These are phyloP conservation scores for Tethea ocularis DNA, from an alignment of 2,888 invertebrate genomes.

Conservation along the genomic window DNA sequence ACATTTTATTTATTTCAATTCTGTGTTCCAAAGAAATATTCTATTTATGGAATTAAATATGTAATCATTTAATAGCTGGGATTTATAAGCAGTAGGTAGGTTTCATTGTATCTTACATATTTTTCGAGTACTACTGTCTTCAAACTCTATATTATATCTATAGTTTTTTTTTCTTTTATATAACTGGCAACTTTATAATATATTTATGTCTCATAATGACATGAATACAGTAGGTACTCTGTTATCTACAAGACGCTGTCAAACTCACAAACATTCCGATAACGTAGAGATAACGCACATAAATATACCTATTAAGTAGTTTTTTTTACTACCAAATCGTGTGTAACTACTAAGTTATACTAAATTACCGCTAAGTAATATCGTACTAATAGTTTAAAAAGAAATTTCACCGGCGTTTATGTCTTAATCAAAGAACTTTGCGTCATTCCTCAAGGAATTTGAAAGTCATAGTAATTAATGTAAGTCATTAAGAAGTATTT, in stretches of 20 bases:
- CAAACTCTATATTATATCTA: no score
- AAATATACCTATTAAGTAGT: conserved; percentile 8
- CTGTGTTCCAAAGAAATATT: no score
- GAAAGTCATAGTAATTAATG: conserved; percentile 11
- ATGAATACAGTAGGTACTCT: conserved; percentile 31
- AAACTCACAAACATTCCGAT: conserved; percentile 58
- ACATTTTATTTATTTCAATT: no score
- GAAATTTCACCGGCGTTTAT: neutral
- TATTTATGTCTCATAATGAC: conserved; percentile 15
- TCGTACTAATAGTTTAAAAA: neutral
- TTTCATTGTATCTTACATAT: no score
- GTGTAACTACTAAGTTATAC: neutral
- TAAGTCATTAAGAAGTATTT: conserved; percentile 25
- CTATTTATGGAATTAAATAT: no score
- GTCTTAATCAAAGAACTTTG: neutral
- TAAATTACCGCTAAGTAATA: neutral
- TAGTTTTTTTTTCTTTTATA: neutral
- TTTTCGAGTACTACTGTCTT: no score
- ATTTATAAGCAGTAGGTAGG: no score
- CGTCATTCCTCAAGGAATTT: neutral
- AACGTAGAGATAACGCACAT: conserved; percentile 45
- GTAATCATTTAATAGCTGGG: no score
- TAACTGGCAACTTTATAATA: neutral
- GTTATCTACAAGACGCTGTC: conserved; percentile 70
- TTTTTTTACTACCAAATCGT: neutral